Base-by-base conservation (phyloP, 1,140 invertebrate species). In the Triops longicaudatus region DNA sequence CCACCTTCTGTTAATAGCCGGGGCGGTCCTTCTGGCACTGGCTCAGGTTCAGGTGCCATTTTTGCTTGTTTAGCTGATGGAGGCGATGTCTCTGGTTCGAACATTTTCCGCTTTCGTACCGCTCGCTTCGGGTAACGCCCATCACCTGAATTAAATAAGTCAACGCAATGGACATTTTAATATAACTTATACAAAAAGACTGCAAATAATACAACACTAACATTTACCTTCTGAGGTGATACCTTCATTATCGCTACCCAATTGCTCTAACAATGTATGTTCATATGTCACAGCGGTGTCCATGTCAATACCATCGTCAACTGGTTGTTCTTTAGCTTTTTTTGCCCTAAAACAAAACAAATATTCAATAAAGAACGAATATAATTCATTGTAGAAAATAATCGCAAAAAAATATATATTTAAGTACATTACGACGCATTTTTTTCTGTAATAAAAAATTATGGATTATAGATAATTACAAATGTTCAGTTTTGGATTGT, bases 191-290 rank as follows among this genome's bases (percentile, higher is more conserved):
- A n/a, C n/a, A n/a, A n/a, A n/a, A n/a, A n/a, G n/a, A n/a, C n/a
- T n/a, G n/a, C n/a, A n/a, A n/a, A n/a, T n/a, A n/a, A 37, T 37
- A 2, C 31, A 7, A 37, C 31, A 37, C 31, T 2, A 4, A 4
- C 31, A 7, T 7, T 37, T 63, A 63, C 50, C 50, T 63, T 63
- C 50, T 22, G 50, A 63, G 0, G 10, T 14, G 22, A 63, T 17
- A n/a, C 50, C 50, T 63, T 63, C 50, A 63, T 63, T 63, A 63
- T 63, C 50, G 14, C 50, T 63, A 63, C 50, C 50, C 50, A 22
- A 4, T 22, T 17, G 22, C 22, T 63, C 50, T 63, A 63, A 22
- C 17, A 63, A n/a, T 0, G 50, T 3, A 63, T 63, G 7, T n/a
- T 63, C 50, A 63, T 1, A n/a, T 1, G 50, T 63, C 14, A 9